These are phyloP conservation scores for Hyposoter didymator DNA, from an alignment of 2,888 invertebrate genomes.

Conservation along the genomic window DNA sequence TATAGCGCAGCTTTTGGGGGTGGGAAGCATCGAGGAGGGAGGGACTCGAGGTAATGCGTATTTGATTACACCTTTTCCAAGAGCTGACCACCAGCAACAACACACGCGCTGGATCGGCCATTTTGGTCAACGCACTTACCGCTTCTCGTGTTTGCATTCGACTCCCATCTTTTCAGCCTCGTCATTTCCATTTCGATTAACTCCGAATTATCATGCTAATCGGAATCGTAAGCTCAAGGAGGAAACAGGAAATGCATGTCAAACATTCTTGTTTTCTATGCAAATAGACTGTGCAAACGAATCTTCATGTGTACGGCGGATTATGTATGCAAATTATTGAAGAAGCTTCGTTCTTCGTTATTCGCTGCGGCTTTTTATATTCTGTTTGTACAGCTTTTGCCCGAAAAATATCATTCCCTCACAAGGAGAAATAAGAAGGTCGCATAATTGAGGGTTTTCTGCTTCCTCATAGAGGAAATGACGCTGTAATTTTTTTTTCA, in stretches of 20 bases:
- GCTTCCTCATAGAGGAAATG: too few relatives aligned
- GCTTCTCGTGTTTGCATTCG: slow-evolving; percentile 50
- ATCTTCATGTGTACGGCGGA: neutral
- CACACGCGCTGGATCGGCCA: slow-evolving; percentile 71
- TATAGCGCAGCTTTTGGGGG: slow-evolving; percentile 66
- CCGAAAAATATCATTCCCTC: neutral
- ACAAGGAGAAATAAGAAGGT: neutral
- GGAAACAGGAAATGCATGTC: neutral
- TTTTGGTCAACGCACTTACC: slow-evolving; percentile 72
- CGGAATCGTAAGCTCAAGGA: slow-evolving; percentile 4
- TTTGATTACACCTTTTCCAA: slow-evolving; percentile 79
- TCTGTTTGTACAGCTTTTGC: neutral
- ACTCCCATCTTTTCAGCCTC: slow-evolving; percentile 1
- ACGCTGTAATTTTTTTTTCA: too few relatives aligned
- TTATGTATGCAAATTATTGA: neutral
- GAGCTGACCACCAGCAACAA: slow-evolving; percentile 51
- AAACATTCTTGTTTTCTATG: neutral
- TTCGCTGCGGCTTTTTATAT: neutral
- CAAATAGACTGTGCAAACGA: neutral
- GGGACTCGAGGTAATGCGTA: slow-evolving; percentile 79
- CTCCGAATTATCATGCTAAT: slow-evolving; percentile 17
- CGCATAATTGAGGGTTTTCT: neutral
- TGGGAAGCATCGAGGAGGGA: slow-evolving; percentile 63
- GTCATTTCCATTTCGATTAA: slow-evolving; percentile 50
- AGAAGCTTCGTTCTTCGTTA: neutral